A percentile compares a stretch with the other conserved stretches of the same genome.
phyloP scores from a whole-genome alignment of 2,888 invertebrate species.

The Rhagonycha fulva region DNA sequence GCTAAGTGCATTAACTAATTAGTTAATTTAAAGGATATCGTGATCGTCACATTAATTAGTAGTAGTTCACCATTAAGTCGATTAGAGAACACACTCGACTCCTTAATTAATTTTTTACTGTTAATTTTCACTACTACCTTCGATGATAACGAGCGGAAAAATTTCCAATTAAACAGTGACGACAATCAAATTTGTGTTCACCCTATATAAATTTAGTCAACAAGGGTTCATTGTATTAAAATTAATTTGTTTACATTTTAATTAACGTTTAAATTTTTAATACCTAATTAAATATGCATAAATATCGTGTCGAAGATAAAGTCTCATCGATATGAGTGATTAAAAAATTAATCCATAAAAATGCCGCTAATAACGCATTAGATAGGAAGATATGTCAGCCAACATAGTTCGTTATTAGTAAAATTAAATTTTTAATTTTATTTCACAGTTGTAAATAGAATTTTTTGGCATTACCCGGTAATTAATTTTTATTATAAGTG shows the following conservation, averaged over 20 bases:
- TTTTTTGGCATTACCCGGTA: not conserved
- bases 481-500: not conserved
- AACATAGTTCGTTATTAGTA: not conserved
- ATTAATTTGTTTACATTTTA: not conserved
- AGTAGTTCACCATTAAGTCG: not conserved
- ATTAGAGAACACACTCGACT: not conserved
- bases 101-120: not conserved
- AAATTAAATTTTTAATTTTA: not conserved
- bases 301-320: not conserved
- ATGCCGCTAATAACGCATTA: constrained; percentile 1
- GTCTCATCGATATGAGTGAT: not conserved
- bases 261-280: not conserved
- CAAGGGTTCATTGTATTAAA: not conserved
- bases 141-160: not conserved
- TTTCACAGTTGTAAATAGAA: not conserved
- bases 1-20: not conserved
- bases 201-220: not conserved
- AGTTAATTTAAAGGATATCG: constrained; percentile 1
- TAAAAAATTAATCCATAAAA: constrained; percentile 1
- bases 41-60: constrained; percentile 1
- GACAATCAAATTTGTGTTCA: not conserved
- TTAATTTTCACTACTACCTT: not conserved
- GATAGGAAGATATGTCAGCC: not conserved
- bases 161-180: not conserved
- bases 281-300: not conserved